phyloP scores from a whole-genome alignment of 2,113 vertebrate genomes.

The Cryptomyrus ogoouensis region DNA sequence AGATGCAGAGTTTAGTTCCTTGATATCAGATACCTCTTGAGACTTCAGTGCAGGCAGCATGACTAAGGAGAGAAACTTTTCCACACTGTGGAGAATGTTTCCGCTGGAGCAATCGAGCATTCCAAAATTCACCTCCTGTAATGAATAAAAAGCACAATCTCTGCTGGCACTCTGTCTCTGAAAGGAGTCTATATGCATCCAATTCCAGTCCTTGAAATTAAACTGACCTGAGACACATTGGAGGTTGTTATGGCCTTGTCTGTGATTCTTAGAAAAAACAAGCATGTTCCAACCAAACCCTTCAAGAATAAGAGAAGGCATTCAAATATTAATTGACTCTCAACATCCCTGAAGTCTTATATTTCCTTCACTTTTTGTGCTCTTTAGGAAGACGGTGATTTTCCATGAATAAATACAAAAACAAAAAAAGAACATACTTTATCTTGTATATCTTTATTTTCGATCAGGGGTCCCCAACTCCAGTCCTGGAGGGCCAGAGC shows the following conservation, averaged over 20 bases:
- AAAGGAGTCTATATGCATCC: not conserved
- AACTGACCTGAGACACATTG: constrained; percentile 66
- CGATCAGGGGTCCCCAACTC: no score
- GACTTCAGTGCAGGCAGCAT: constrained; percentile 64
- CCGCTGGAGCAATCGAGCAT: constrained; percentile 57
- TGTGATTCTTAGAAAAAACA: constrained; percentile 69
- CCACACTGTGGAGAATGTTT: constrained; percentile 59
- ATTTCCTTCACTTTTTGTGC: not conserved
- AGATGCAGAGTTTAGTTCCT: not conserved
- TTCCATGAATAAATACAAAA: not conserved
- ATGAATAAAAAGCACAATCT: not conserved
- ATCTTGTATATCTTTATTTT: not conserved
- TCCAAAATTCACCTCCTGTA: constrained; percentile 67
- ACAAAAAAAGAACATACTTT: not conserved
- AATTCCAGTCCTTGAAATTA: not conserved
- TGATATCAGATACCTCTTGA: constrained; percentile 59
- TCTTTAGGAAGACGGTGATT: not conserved
- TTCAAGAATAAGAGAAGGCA: constrained; percentile 35
- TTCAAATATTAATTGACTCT: not conserved
- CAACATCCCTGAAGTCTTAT: not conserved
- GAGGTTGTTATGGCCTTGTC: constrained; percentile 60
- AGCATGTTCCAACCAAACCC: constrained; percentile 62
- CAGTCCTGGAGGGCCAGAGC: no score
- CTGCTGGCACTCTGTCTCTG: not conserved
- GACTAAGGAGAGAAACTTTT: constrained; percentile 61